Evolutionary conservation across 2,797 vertebrate genomes (phyloP).

Genomic region (Catamblyrhynchus diadema): DNA sequence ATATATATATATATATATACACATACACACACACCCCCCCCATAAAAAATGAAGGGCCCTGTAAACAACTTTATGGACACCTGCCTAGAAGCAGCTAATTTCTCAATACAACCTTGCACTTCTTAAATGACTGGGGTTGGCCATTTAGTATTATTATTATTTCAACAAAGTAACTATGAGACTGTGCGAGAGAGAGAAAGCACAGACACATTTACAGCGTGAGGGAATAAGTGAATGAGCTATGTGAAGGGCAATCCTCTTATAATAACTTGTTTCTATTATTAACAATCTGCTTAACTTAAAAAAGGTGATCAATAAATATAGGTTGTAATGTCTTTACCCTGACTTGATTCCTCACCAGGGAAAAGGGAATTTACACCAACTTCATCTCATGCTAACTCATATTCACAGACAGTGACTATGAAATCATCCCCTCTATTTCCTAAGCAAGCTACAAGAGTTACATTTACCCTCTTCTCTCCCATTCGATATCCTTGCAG

Average conservation of each 20-base stretch:
- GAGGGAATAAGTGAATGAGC: background rate
- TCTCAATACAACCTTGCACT: background rate
- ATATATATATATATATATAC: accelerated
- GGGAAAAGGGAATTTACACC: background rate
- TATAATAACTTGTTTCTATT: background rate
- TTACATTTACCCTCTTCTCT: conserved; percentile 78
- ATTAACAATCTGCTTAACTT: background rate
- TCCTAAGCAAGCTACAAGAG: background rate
- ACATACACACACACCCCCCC: accelerated
- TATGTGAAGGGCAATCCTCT: background rate
- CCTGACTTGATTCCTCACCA: background rate
- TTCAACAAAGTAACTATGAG: background rate
- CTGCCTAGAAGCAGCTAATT: background rate
- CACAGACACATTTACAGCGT: background rate
- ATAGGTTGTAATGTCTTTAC: background rate
- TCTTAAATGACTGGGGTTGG: background rate
- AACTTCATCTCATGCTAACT: background rate
- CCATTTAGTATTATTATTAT: background rate
- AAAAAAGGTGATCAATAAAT: background rate
- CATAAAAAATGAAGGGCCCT: background rate
- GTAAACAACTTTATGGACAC: background rate
- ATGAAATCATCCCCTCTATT: background rate
- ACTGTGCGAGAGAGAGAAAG: background rate
- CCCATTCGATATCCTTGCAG: conserved; percentile 75
- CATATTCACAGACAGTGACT: background rate